Evolutionary conservation across 2,888 invertebrate species (phyloP).

Genomic region (Oxystoma pomonae): DNA sequence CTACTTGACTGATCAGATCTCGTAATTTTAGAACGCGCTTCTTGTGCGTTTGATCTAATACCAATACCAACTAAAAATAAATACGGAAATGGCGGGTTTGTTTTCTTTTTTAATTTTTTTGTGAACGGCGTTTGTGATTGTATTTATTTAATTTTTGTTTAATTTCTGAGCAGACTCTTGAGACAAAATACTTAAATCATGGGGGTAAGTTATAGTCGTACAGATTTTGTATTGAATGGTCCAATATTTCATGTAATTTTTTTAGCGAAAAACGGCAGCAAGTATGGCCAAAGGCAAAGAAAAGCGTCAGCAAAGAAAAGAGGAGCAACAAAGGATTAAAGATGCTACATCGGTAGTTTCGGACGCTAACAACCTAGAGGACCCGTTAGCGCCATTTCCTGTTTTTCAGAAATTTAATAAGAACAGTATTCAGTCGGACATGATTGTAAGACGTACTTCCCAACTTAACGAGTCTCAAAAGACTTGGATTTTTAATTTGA

Average conservation of each 20-base stretch:
- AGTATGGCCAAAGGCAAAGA: constrained; percentile 56
- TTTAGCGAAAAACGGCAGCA: constrained; percentile 52
- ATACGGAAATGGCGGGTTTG: not conserved
- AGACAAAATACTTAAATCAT: not conserved
- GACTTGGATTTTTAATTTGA: constrained; percentile 70
- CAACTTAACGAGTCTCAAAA: constrained; percentile 55
- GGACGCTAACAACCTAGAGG: constrained; percentile 55
- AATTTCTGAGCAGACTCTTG: not conserved
- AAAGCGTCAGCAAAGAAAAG: constrained; percentile 57
- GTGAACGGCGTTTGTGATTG: not conserved
- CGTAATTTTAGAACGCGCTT: no score
- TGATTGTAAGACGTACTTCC: constrained; percentile 57
- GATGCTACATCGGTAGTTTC: constrained; percentile 58
- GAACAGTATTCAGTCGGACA: constrained; percentile 56
- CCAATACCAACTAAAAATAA: no score
- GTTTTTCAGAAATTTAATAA: constrained; percentile 60
- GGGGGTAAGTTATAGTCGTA: not conserved
- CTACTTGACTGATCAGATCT: no score
- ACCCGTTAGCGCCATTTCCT: constrained; percentile 58
- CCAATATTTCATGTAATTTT: no score
- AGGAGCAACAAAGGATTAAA: constrained; percentile 57
- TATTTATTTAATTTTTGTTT: not conserved
- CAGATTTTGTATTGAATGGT: no score
- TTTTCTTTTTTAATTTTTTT: not conserved
- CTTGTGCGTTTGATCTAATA: no score